A percentile compares a stretch with the other conserved stretches of the same genome.
phyloP scores from a whole-genome alignment of 2,888 invertebrate genomes.

The Plagiodera versicolora region DNA sequence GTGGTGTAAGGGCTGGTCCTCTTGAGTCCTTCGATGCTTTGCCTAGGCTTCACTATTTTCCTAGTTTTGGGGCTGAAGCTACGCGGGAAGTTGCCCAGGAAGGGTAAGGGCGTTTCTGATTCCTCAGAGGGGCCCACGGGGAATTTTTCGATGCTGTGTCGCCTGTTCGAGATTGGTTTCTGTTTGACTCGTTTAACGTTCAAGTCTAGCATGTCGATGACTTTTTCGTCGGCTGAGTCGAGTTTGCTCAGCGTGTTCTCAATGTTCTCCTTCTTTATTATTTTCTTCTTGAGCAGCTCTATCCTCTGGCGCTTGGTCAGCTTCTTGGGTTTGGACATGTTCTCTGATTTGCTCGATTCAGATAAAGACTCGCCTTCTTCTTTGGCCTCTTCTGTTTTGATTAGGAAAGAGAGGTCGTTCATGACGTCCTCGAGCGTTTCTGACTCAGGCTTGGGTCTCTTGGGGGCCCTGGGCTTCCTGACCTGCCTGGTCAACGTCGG shows the following conservation, averaged over 20 bases:
- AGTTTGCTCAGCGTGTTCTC: constrained; percentile 48
- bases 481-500: constrained; percentile 28
- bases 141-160: constrained; percentile 54
- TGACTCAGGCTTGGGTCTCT: constrained; percentile 34
- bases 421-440: constrained; percentile 51
- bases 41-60: constrained; percentile 40
- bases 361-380: constrained; percentile 39
- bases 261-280: constrained; percentile 48
- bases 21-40: constrained; percentile 41
- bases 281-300: constrained; percentile 42
- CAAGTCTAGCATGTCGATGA: constrained; percentile 53
- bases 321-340: constrained; percentile 42
- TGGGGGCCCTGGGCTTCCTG: constrained; percentile 26
- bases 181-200: constrained; percentile 48
- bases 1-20: constrained; percentile 62
- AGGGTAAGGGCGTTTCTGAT: constrained; percentile 28
- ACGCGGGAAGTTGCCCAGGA: constrained; percentile 44
- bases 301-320: constrained; percentile 38
- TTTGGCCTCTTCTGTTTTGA: constrained; percentile 43
- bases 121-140: constrained; percentile 41
- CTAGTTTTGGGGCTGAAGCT: constrained; percentile 48
- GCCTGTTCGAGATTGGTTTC: constrained; percentile 41
- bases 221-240: constrained; percentile 47
- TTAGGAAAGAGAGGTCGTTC: constrained; percentile 45
- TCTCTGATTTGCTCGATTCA: constrained; percentile 41